Percentiles rank a stretch among this genome's conserved stretches.
Evolutionary conservation across 2,113 vertebrate genomes (phyloP).

Genomic region (Muntiacus reevesi): DNA sequence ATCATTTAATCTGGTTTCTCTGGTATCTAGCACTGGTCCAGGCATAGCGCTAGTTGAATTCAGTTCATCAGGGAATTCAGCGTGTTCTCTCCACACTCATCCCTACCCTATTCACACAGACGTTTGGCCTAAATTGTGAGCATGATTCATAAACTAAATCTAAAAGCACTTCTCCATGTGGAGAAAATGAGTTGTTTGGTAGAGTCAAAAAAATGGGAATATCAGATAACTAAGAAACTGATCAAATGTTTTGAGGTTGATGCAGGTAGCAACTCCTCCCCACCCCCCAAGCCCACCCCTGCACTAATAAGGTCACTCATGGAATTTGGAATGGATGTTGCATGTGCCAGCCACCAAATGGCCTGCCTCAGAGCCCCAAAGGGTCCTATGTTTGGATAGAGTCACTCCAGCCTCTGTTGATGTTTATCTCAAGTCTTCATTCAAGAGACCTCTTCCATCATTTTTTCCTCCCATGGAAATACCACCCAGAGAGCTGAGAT

Average conservation of each 20-base stretch:
- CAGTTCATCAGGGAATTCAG: neutral
- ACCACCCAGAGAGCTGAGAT: constrained; percentile 59
- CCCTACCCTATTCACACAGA: neutral
- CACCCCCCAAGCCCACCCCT: neutral
- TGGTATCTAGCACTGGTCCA: neutral
- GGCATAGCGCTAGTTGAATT: neutral
- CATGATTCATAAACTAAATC: neutral
- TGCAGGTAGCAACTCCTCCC: neutral
- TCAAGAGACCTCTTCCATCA: constrained; percentile 36
- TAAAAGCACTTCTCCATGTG: neutral
- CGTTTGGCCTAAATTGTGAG: neutral
- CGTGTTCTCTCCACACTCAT: neutral
- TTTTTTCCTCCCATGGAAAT: neutral
- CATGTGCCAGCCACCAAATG: constrained; percentile 71
- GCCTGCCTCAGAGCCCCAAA: constrained; percentile 35
- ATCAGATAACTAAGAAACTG: neutral
- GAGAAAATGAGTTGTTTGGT: neutral
- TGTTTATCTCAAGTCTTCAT: constrained; percentile 66
- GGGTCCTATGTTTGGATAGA: constrained; percentile 64
- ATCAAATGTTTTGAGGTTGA: neutral
- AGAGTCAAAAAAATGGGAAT: neutral
- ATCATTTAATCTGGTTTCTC: neutral
- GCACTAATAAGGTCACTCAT: neutral
- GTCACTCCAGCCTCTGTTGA: constrained; percentile 49
- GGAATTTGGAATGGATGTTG: constrained; percentile 48